Evolutionary conservation across 53 echinoderm and acorn worm species (phyloP).

Genomic region (Crossaster papposus): DNA sequence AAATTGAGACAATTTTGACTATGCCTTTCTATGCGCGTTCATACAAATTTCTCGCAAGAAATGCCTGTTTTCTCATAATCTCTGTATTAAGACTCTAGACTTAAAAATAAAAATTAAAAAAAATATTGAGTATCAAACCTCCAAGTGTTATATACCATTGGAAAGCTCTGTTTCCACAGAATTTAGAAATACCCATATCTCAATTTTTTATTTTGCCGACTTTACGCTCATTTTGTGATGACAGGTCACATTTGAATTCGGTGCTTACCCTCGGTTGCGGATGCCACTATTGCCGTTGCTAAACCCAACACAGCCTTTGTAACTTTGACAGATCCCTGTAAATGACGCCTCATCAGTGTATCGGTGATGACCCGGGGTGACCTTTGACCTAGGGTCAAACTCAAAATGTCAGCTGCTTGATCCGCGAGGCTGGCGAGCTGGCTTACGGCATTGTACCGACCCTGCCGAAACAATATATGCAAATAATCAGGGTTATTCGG

Average conservation of each 20-base stretch:
- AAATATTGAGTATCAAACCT: too few species aligned
- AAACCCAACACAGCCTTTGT: constrained; percentile 27
- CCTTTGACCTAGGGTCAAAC: constrained; percentile 37
- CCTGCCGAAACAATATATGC: neutral
- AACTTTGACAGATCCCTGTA: constrained; percentile 33
- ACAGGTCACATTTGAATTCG: neutral
- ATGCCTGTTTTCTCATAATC: too few species aligned
- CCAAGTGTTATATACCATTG: too few species aligned
- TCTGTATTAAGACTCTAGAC: too few species aligned
- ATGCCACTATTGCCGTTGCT: neutral
- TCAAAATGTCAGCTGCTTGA: constrained; percentile 4
- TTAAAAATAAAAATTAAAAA: too few species aligned
- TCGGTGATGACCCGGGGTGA: neutral
- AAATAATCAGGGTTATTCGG: neutral
- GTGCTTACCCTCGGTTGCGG: neutral
- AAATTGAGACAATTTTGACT: too few species aligned
- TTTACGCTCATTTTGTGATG: too few species aligned
- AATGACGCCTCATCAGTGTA: constrained; percentile 26
- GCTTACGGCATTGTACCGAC: constrained; percentile 2
- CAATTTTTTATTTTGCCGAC: too few species aligned
- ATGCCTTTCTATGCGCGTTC: too few species aligned
- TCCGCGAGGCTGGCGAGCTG: neutral
- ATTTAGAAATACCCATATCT: too few species aligned
- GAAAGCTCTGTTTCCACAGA: too few species aligned
- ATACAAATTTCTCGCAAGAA: too few species aligned